Evolutionary conservation across 2,113 vertebrate genomes (phyloP).

Genomic region (Charadrius vociferus): DNA sequence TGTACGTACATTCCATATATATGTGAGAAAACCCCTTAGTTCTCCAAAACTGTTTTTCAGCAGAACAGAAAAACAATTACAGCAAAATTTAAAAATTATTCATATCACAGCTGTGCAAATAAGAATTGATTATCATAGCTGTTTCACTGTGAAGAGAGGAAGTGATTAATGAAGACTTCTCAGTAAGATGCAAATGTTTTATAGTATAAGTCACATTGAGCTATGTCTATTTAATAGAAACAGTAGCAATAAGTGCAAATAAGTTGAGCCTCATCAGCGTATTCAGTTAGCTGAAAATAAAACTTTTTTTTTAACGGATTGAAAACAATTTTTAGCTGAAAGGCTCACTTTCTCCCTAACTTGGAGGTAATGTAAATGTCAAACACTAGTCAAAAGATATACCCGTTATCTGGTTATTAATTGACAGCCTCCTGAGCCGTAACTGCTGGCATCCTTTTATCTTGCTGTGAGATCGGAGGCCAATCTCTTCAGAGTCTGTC

Average conservation of each 20-base stretch:
- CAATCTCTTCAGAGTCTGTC: not conserved
- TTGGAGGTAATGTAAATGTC: not conserved
- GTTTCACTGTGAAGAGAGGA: conserved; percentile 47
- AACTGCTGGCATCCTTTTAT: not conserved
- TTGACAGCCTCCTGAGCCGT: not conserved
- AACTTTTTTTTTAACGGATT: conserved; percentile 39
- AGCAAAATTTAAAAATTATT: conserved; percentile 65
- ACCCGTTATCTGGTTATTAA: not conserved
- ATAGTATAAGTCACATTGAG: conserved; percentile 52
- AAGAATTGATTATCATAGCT: conserved; percentile 71
- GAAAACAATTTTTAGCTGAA: not conserved
- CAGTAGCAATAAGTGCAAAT: conserved; percentile 30
- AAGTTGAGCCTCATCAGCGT: conserved; percentile 49
- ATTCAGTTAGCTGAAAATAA: conserved; percentile 48
- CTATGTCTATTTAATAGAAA: conserved; percentile 55
- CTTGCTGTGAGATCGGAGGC: not conserved
- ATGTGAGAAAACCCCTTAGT: not conserved
- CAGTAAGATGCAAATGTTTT: conserved; percentile 63
- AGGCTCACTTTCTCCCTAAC: not conserved
- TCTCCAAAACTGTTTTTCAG: conserved; percentile 39
- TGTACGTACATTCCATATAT: not conserved
- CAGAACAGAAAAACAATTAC: conserved; percentile 56
- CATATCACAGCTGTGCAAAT: conserved; percentile 57
- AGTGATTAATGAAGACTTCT: conserved; percentile 72
- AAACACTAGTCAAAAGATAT: not conserved